Conservation (phyloP, 2,888 invertebrate species). For the Sinhomidia bicolor region DNA sequence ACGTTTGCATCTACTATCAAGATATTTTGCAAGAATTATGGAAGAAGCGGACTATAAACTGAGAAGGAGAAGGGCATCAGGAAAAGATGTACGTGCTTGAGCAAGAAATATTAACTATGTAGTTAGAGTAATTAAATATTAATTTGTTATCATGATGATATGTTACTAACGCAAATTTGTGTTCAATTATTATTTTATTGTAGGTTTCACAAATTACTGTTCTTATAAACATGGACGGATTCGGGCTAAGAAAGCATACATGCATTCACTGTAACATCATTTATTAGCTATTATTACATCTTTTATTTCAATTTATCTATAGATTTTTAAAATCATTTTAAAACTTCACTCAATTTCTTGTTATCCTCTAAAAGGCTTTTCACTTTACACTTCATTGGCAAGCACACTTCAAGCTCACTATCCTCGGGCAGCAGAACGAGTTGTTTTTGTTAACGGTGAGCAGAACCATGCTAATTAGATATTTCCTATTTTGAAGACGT, state of each 20-base stretch:
- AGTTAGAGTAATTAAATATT: not conserved
- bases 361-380: conserved; percentile 35
- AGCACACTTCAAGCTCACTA: not conserved
- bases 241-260: not conserved
- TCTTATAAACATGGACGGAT: conserved; percentile 21
- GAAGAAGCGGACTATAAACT: not conserved
- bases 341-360: too few relatives aligned
- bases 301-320: not conserved
- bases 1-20: not conserved
- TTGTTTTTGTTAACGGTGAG: conserved; percentile 25
- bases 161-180: not conserved
- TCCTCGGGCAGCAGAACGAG: conserved; percentile 24
- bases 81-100: not conserved
- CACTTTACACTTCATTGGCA: not conserved
- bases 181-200: not conserved
- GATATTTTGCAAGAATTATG: not conserved
- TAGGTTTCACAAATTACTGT: conserved; percentile 2
- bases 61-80: not conserved
- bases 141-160: not conserved
- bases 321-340: not conserved
- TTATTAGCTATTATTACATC: not conserved
- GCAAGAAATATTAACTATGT: not conserved
- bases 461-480: too few relatives aligned
- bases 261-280: conserved; percentile 13
- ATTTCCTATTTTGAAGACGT: too few relatives aligned